Base-by-base conservation (phyloP, 2,888 invertebrate species). In the Eilema caniola region DNA sequence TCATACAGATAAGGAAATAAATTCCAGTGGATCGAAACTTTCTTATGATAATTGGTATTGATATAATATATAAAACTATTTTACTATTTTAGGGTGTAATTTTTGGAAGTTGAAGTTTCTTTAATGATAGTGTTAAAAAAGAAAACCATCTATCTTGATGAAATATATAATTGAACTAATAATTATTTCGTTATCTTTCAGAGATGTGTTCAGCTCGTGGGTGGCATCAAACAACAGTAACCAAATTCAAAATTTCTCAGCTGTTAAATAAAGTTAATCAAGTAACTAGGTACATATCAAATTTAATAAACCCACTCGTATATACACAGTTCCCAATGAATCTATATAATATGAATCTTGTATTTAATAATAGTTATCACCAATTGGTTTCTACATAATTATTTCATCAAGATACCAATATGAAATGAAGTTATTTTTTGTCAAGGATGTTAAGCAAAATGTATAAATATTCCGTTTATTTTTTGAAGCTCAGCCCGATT, bases 191-290 rank as follows among this genome's bases (percentile, higher is more conserved):
- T 86, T 67, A 69, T 79, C 85, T 85, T 96, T 96, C 97, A 98
- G 98, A 95, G 98, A 98, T 93, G 98, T 99, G 78, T 98, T 98
- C 96, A 97, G 97, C 89, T 97, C 97, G 77, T 98, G 98, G 98
- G 98, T 98, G 88, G 97, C 98, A 77, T 97, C 97, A 86, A 97
- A 98, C 96, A 97, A 98, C 96, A 97, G 97, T 93, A 97, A 96
- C 94, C 96, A 97, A 92, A 96, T 97, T 90, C 97, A 97, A 95
- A 97, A 97, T 91, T 97, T 97, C 92, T 97, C 97, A 79, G 97
- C 97, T 83, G 98, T 97, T 86, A 97, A 97, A 96, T 98, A 97
- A 93, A 86, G 62, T 23, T 63, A 72, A 41, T 14, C 66, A 63
- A 33, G 31, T 70, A 70, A 62, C 66, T 86, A 88, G 86, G 85